Conservation (phyloP, 2,797 vertebrate genomes). For the Myiotriccus ornatus region DNA sequence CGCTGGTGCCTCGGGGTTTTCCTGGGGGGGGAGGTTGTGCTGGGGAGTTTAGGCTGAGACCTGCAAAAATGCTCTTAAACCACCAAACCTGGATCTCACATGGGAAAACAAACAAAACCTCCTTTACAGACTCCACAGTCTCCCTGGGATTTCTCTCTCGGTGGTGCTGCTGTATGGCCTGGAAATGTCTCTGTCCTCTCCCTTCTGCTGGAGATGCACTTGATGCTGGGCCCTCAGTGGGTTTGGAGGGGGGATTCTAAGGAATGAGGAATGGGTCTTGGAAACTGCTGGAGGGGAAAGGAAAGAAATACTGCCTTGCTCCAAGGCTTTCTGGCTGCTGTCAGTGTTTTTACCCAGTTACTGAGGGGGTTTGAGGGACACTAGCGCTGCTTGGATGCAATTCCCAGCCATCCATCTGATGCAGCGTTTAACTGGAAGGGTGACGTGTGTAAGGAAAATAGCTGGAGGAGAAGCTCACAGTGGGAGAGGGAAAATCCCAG, state of each 20-base stretch:
- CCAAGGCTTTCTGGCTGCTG: neutral
- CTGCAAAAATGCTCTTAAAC: neutral
- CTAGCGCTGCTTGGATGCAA: neutral
- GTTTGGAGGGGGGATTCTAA: neutral
- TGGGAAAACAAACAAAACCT: neutral
- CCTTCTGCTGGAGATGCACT: neutral
- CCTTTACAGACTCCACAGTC: neutral
- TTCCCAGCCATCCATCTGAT: accelerated
- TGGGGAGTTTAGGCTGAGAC: neutral
- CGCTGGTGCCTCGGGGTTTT: accelerated
- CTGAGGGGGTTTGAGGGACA: neutral
- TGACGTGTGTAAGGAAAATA: neutral
- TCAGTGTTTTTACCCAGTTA: neutral
- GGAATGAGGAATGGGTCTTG: neutral
- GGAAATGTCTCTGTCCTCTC: neutral
- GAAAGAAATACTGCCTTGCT: neutral
- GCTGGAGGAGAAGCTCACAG: neutral
- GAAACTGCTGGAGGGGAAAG: neutral
- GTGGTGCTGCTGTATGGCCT: accelerated
- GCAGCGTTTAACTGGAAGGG: neutral
- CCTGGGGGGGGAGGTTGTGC: neutral
- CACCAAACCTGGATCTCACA: accelerated
- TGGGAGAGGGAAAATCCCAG: neutral
- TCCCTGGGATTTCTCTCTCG: neutral
- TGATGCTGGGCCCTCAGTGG: neutral